phyloP scores from a whole-genome alignment of 2,888 invertebrate species.

The Stenodera caucasica region DNA sequence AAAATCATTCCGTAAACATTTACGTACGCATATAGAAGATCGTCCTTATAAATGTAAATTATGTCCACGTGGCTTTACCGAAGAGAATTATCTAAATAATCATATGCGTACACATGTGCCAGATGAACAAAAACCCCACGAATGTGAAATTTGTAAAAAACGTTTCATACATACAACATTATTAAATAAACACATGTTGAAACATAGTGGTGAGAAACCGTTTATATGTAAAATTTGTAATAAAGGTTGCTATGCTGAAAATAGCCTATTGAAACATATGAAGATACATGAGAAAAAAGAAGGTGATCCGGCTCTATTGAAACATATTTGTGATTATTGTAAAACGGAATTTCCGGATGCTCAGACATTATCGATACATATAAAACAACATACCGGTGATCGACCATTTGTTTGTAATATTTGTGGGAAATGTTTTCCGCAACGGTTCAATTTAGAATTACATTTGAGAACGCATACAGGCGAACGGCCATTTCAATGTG shows the following conservation, averaged over 20 bases:
- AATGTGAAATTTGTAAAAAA: conserved; percentile 49
- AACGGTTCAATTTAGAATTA: no score
- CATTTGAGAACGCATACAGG: conserved; percentile 54
- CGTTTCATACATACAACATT: conserved; percentile 42
- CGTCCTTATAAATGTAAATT: conserved; percentile 46
- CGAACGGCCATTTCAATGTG: conserved; percentile 51
- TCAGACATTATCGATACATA: conserved; percentile 48
- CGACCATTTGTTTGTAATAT: no score
- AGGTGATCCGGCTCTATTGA: conserved; percentile 36
- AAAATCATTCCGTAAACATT: conserved; percentile 56
- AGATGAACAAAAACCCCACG: conserved; percentile 49
- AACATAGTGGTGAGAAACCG: conserved; percentile 49
- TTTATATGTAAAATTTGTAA: conserved; percentile 51
- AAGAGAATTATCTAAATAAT: conserved; percentile 51
- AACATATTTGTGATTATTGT: neutral
- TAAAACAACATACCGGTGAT: conserved; percentile 48
- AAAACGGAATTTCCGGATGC: no score
- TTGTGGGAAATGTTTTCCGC: no score
- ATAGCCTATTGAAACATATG: conserved; percentile 56
- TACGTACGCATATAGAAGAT: conserved; percentile 56
- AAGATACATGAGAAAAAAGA: conserved; percentile 56
- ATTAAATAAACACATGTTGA: conserved; percentile 45
- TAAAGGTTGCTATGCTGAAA: conserved; percentile 55
- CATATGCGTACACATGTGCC: no score
- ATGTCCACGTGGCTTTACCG: conserved; percentile 50